Evolutionary conservation across 2,888 invertebrate species (phyloP).

Genomic region (Saturnia pavonia): DNA sequence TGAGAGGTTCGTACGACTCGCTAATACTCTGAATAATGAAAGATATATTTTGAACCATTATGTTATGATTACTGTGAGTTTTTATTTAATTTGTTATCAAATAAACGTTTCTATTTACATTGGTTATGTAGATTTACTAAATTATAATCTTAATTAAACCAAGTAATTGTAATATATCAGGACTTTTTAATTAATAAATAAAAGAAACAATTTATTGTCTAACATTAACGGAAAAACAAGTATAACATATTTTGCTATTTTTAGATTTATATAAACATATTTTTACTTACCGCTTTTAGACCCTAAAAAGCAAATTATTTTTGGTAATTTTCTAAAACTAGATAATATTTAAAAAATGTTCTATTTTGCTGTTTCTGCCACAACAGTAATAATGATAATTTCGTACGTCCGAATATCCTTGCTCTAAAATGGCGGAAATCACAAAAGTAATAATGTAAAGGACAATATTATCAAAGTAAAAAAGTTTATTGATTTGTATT

Average conservation of each 20-base stretch:
- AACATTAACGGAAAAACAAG: neutral
- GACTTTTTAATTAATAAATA: too few relatives aligned
- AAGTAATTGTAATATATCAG: too few relatives aligned
- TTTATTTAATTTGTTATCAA: neutral
- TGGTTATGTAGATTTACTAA: neutral
- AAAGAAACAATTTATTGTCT: too few relatives aligned
- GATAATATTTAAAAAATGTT: too few relatives aligned
- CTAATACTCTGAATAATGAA: slow-evolving; percentile 9
- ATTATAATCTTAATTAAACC: neutral
- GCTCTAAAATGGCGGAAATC: neutral
- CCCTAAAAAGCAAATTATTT: too few relatives aligned
- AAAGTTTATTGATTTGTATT: slow-evolving; percentile 11
- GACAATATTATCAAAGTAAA: neutral
- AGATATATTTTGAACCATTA: neutral
- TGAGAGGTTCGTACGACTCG: slow-evolving; percentile 16
- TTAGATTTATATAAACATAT: too few relatives aligned
- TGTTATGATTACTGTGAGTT: neutral
- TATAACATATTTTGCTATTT: neutral
- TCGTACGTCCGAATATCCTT: neutral
- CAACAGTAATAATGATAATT: neutral
- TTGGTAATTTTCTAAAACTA: too few relatives aligned
- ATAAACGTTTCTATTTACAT: neutral
- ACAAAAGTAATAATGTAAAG: neutral
- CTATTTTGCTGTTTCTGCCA: neutral
- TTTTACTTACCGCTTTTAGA: too few relatives aligned